Evolutionary conservation across 30 jellyfish, hydroid and myxozoan genomes (phyloP), one percentile per base, ranked within the genome.

Genomic region (Hydractinia echinata): DNA sequence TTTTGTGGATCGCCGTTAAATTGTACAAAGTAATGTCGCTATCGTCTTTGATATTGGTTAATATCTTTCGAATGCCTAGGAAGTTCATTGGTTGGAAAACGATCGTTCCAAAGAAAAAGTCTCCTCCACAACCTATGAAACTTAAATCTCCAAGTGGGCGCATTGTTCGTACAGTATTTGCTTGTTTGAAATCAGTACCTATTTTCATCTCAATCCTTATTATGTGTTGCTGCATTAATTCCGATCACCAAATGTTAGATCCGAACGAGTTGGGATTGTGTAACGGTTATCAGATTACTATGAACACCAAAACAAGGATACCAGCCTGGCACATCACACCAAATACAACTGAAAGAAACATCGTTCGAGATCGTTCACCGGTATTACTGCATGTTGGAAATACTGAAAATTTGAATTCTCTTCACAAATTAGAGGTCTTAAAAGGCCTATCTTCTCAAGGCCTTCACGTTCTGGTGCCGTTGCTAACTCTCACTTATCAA

Each of bases 381-480:
- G 61, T 13, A 4, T 64, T 64, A 6, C 21, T 77, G 60, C 89
- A 78, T 67, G 30, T 89, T 15, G 60, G 94, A 53, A 76, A 83
- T 53, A 49, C 67, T 48, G 83, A 56, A 18, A 15, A 30, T 5
- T 51, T 67, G 30, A 76, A 76, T 58, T 71, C 83, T 4, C 68
- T 72, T 54, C 82, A 55, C 19, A 53, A 81, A 83, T 11, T 84
- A 53, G 88, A 84, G 7, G 77, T 83, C 14, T 89, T 89, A 81
- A 81, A 80, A 86, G 76, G 54, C 4, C 71, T 89, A 73, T 84
- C 96, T 18, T 77, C 86, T 16, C 76, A 81, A 66, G 96, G 95
- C 4, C 84, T 76, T 76, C 90, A 84, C 55, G 84, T 89, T 70
- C 55, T 89, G 68, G 84, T 73, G 44, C 96, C 96, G 7, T 84